Percentiles rank a stretch among this genome's conserved stretches.
These are phyloP conservation scores for Sweltsa coloradensis DNA, from an alignment of 1,140 invertebrate species.

Conservation along the genomic window DNA sequence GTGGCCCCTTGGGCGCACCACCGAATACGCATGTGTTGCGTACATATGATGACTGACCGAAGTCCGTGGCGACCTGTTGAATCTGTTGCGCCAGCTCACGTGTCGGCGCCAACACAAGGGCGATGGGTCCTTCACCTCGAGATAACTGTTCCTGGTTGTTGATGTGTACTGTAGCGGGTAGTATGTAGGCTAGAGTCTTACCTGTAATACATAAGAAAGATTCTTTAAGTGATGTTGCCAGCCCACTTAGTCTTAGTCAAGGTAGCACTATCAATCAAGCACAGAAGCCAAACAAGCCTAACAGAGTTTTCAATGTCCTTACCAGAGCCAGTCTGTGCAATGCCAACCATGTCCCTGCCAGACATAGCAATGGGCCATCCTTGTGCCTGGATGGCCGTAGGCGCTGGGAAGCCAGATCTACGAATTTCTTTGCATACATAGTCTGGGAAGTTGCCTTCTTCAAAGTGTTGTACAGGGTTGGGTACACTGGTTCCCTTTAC, in stretches of 20 bases:
- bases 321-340: conserved; percentile 89
- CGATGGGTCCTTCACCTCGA: conserved; percentile 83
- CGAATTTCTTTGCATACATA: conserved; percentile 65
- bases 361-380: conserved; percentile 89
- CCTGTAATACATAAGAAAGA: conserved; percentile 15
- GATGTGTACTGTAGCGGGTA: conserved; percentile 84
- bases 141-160: conserved; percentile 58
- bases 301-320: conserved; percentile 64
- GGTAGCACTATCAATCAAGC: too few species aligned
- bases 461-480: conserved; percentile 74
- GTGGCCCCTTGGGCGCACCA: conserved; percentile 88
- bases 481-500: conserved; percentile 72
- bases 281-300: too few species aligned
- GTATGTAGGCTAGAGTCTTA: conserved; percentile 51
- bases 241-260: too few species aligned
- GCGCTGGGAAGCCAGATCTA: conserved; percentile 71
- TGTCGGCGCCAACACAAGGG: conserved; percentile 87
- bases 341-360: conserved; percentile 85
- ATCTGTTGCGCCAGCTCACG: conserved; percentile 96
- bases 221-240: too few species aligned
- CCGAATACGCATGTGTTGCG: conserved; percentile 94
- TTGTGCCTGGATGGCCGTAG: conserved; percentile 78
- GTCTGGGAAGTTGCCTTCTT: conserved; percentile 80
- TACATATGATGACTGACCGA: conserved; percentile 68
- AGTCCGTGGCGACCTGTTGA: conserved; percentile 85